Conservation (phyloP, 2,888 invertebrate species). For the Vesta saturnalis region DNA sequence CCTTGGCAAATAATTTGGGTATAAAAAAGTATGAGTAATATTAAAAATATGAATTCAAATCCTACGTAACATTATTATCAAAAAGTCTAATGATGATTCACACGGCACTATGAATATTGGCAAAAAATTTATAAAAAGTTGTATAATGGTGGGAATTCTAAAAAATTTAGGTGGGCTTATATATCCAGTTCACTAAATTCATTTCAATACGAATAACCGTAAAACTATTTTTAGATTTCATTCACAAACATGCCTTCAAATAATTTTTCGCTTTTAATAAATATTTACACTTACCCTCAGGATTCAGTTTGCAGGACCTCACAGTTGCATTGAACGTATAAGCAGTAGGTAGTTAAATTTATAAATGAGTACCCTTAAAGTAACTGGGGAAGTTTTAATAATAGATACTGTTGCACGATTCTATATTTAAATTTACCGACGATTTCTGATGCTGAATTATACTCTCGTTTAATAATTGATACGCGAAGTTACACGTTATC, state of each 20-base stretch:
- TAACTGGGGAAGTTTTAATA: conserved; percentile 20
- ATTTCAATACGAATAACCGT: background rate
- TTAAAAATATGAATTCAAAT: no score
- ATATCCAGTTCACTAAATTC: background rate
- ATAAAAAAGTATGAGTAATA: no score
- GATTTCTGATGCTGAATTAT: background rate
- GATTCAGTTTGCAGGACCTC: no score
- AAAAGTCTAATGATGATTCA: no score
- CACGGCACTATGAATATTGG: background rate
- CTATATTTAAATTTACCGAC: conserved; percentile 7
- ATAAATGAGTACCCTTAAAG: conserved; percentile 32
- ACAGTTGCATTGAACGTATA: background rate
- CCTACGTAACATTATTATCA: no score
- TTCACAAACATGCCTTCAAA: no score
- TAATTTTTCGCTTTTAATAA: background rate
- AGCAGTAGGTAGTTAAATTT: conserved; percentile 29
- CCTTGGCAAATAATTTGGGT: no score
- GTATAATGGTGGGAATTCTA: background rate
- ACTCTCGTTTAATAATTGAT: background rate
- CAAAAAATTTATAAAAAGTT: background rate
- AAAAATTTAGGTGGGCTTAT: background rate
- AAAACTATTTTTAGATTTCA: background rate
- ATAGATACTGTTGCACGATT: background rate
- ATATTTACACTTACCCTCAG: no score
- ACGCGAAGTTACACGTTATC: background rate